Conservation (phyloP, 2,888 invertebrate species). For the Elegia similella region DNA sequence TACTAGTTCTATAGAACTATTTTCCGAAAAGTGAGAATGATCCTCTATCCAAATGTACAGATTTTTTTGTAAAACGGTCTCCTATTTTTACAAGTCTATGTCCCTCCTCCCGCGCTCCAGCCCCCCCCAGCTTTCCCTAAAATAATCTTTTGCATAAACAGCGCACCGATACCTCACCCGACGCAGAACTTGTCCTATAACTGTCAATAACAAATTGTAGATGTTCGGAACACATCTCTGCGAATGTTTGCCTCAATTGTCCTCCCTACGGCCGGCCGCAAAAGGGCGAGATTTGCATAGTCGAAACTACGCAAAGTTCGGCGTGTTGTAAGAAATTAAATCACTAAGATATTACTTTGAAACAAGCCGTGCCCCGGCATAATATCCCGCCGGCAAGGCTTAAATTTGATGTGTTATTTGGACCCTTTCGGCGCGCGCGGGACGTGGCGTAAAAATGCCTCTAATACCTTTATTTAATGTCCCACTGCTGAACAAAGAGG, state of each 20-base stretch:
- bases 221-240: conserved; percentile 6
- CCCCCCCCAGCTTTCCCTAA: background rate
- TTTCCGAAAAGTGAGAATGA: no score
- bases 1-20: no score
- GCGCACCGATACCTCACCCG: conserved; percentile 6
- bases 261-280: background rate
- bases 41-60: no score
- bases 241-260: background rate
- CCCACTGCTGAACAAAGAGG: conserved; percentile 8
- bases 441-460: conserved; percentile 17
- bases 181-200: conserved; percentile 22
- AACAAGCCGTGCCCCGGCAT: conserved; percentile 40
- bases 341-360: conserved; percentile 44
- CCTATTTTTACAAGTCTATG: no score
- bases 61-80: no score
- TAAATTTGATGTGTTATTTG: conserved; percentile 30
- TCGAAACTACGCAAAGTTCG: conserved; percentile 7
- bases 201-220: conserved; percentile 28
- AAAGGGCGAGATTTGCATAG: conserved; percentile 13
- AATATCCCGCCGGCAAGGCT: conserved; percentile 32
- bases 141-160: conserved; percentile 7
- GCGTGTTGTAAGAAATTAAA: conserved; percentile 42
- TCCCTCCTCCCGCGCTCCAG: background rate
- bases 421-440: conserved; percentile 16
- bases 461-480: conserved; percentile 22